These are phyloP conservation scores for Platerodrilus igneus DNA, from an alignment of 2,888 invertebrate genomes.

Conservation along the genomic window DNA sequence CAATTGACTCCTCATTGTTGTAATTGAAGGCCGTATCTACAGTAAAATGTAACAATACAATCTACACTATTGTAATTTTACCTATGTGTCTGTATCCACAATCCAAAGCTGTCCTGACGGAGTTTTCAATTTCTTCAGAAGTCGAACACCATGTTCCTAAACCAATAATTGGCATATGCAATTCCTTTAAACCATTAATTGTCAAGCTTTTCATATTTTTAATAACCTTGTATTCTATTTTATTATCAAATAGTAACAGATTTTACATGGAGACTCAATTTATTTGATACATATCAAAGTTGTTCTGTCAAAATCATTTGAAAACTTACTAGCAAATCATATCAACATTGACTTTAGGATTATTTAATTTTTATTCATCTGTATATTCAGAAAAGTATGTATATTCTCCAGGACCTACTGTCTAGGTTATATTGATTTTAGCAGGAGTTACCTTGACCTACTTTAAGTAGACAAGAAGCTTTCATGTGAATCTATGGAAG, in stretches of 20 bases:
- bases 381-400: too few relatives aligned
- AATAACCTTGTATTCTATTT: too few relatives aligned
- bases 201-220: constrained; percentile 49
- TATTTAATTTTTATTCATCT: too few relatives aligned
- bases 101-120: constrained; percentile 61
- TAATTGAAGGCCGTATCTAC: constrained; percentile 77
- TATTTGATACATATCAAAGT: constrained; percentile 4
- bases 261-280: too few relatives aligned
- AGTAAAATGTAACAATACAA: constrained; percentile 9
- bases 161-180: constrained; percentile 65
- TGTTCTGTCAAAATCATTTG: neutral
- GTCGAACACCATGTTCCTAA: constrained; percentile 71
- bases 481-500: too few relatives aligned
- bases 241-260: too few relatives aligned
- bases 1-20: constrained; percentile 72
- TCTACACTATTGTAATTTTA: constrained; percentile 40
- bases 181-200: constrained; percentile 49
- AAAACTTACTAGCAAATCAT: neutral
- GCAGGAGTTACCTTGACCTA: too few relatives aligned
- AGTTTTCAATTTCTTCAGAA: constrained; percentile 59
- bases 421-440: too few relatives aligned
- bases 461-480: too few relatives aligned
- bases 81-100: constrained; percentile 66
- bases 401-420: too few relatives aligned
- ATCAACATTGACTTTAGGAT: neutral